Conservation (phyloP, 1,140 invertebrate genomes). For the Platyscapa corneri region DNA sequence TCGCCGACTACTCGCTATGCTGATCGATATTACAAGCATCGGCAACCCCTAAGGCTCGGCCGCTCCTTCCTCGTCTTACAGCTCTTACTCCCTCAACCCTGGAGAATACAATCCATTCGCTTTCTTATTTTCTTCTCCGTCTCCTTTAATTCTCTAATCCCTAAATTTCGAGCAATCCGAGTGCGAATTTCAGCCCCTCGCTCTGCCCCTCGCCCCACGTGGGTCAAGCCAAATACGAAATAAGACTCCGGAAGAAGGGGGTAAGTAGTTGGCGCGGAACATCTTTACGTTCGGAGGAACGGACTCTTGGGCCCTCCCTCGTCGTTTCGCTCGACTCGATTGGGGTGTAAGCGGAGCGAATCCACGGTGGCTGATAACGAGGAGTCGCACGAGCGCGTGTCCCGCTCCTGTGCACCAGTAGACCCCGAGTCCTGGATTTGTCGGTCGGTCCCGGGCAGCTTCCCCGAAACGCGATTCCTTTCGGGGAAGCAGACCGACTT, state of each 20-base stretch:
- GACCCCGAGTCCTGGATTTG: too few relatives aligned
- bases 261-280: too few relatives aligned
- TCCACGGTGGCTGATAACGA: not conserved
- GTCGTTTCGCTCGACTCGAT: not conserved
- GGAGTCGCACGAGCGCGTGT: not conserved
- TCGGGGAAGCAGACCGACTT: too few relatives aligned
- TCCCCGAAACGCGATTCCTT: too few relatives aligned
- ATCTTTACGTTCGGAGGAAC: too few relatives aligned
- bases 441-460: too few relatives aligned
- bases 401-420: not conserved
- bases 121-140: constrained; percentile 26
- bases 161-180: constrained; percentile 14
- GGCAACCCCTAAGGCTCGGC: constrained; percentile 34
- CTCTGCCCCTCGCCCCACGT: not conserved
- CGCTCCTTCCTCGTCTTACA: constrained; percentile 4
- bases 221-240: not conserved
- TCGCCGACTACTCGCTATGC: constrained; percentile 32
- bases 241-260: too few relatives aligned
- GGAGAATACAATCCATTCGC: constrained; percentile 46
- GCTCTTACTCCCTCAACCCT: not conserved
- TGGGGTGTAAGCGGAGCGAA: not conserved
- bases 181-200: constrained; percentile 2
- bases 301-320: too few relatives aligned
- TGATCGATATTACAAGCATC: constrained; percentile 54
- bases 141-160: not conserved